Evolutionary conservation across 1,140 invertebrate genomes (phyloP).

Genomic region (Drosophila murphyi): DNA sequence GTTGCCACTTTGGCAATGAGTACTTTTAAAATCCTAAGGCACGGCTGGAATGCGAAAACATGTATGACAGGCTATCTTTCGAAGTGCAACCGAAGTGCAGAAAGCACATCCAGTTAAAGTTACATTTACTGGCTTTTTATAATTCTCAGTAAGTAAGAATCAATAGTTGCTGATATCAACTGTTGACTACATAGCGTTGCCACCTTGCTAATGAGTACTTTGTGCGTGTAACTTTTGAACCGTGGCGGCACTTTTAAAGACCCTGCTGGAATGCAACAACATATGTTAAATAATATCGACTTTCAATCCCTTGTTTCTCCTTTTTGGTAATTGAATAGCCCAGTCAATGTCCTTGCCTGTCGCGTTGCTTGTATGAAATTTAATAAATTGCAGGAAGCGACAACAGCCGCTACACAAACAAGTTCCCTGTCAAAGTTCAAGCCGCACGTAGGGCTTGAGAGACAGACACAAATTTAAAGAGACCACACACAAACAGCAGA

Average conservation of each 20-base stretch:
- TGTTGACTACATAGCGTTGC: slow-evolving; percentile 6
- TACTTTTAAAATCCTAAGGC: background rate
- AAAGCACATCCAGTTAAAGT: too few species aligned
- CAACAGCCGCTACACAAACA: slow-evolving; percentile 42
- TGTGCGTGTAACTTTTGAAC: slow-evolving; percentile 16
- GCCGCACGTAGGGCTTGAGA: slow-evolving; percentile 63
- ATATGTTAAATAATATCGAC: slow-evolving; percentile 27
- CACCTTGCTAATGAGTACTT: background rate
- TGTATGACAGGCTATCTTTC: too few species aligned
- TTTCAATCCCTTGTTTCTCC: slow-evolving; percentile 23
- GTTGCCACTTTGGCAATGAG: slow-evolving; percentile 20
- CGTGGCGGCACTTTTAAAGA: slow-evolving; percentile 20
- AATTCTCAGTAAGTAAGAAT: too few species aligned
- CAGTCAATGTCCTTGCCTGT: slow-evolving; percentile 56
- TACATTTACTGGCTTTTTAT: too few species aligned
- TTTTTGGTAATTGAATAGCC: slow-evolving; percentile 56
- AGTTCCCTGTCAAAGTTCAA: slow-evolving; percentile 65
- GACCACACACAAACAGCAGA: slow-evolving; percentile 26
- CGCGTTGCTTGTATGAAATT: slow-evolving; percentile 50
- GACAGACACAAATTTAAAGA: slow-evolving; percentile 13
- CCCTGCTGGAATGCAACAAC: background rate
- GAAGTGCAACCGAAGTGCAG: too few species aligned
- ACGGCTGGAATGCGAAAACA: background rate
- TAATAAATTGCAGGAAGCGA: slow-evolving; percentile 70
- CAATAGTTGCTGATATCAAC: too few species aligned